phyloP scores from a whole-genome alignment of 2,113 vertebrate genomes.

The Chamaea fasciata region DNA sequence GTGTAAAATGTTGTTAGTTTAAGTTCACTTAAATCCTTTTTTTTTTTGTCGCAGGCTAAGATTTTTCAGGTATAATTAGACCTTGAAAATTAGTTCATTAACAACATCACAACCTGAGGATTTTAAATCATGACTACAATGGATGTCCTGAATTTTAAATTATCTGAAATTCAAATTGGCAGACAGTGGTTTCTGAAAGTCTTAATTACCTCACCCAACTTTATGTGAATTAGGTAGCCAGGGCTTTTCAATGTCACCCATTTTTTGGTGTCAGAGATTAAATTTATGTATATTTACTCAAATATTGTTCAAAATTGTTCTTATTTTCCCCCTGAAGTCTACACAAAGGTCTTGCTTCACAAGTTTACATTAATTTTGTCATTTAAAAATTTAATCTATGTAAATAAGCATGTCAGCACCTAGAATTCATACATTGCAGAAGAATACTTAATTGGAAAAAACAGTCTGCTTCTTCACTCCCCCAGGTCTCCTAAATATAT shows the following conservation, averaged over 20 bases:
- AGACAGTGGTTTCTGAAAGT: background rate
- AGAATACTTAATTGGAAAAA: background rate
- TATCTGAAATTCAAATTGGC: background rate
- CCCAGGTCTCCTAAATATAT: background rate
- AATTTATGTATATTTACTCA: background rate
- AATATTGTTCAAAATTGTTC: background rate
- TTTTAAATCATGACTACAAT: background rate
- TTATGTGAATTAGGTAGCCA: background rate
- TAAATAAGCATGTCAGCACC: background rate
- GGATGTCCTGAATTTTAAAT: background rate
- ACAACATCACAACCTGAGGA: background rate
- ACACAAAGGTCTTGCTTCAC: background rate
- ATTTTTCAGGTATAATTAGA: conserved; percentile 10
- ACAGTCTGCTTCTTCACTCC: background rate
- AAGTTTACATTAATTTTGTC: background rate
- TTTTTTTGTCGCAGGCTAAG: background rate
- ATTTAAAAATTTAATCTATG: background rate
- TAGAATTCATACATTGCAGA: background rate
- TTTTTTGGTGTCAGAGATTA: background rate
- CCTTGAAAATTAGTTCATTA: background rate
- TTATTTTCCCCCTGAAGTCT: background rate
- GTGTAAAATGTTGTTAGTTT: background rate
- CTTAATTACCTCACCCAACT: background rate
- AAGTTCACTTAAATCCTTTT: background rate
- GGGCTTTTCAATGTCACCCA: background rate